Conservation (phyloP, 2,888 invertebrate species). For the Agapostemon virescens region DNA sequence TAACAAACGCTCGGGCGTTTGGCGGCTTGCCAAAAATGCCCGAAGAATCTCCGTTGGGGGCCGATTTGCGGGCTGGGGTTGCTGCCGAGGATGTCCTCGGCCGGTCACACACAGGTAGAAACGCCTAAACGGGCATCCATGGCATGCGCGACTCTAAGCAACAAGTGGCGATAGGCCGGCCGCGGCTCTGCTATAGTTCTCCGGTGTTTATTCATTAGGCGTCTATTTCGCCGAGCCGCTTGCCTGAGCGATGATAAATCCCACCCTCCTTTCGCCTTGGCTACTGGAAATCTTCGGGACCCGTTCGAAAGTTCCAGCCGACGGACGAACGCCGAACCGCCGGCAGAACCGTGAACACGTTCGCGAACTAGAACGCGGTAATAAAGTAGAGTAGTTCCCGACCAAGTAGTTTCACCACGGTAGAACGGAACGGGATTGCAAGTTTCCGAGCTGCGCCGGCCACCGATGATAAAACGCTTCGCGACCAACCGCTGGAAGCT, state of each 20-base stretch:
- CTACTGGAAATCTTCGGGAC: constrained; percentile 33
- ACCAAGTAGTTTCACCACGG: constrained; percentile 58
- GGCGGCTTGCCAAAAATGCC: constrained; percentile 31
- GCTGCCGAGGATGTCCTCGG: constrained; percentile 5
- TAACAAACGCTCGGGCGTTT: constrained; percentile 15
- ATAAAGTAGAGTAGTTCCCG: constrained; percentile 64
- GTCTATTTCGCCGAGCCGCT: constrained; percentile 40
- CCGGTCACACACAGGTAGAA: constrained; percentile 31
- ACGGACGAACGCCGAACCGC: constrained; percentile 29
- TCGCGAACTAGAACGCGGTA: constrained; percentile 59
- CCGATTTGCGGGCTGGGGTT: not conserved
- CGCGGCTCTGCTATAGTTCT: constrained; percentile 25
- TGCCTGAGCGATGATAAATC: constrained; percentile 58
- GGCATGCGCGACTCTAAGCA: constrained; percentile 56
- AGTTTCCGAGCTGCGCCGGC: constrained; percentile 42
- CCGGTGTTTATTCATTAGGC: constrained; percentile 55
- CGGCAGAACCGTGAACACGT: constrained; percentile 53
- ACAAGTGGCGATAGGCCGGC: constrained; percentile 62
- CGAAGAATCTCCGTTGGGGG: constrained; percentile 26
- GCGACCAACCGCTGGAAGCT: constrained; percentile 20
- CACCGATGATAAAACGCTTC: constrained; percentile 43
- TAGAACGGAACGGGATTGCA: constrained; percentile 20
- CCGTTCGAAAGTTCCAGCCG: constrained; percentile 59
- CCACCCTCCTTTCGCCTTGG: not conserved
- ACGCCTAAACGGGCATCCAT: constrained; percentile 36